Evolutionary conservation across 2,113 vertebrate genomes (phyloP).

Genomic region (Eulemur macaco): DNA sequence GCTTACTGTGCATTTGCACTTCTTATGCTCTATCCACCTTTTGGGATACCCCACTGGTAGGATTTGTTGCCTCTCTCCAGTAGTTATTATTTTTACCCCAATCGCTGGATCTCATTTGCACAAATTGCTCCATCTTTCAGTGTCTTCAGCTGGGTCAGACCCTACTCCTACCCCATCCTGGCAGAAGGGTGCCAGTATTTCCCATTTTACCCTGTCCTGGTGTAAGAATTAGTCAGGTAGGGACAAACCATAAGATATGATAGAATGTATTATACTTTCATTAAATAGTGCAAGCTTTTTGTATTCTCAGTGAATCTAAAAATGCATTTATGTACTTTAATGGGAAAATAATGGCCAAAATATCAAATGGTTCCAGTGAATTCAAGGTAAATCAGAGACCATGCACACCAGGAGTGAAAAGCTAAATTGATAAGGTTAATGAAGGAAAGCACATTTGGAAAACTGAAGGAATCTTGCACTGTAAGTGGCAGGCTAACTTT

Average conservation of each 20-base stretch:
- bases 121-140: background rate
- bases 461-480: background rate
- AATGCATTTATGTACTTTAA: background rate
- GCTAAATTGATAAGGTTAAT: background rate
- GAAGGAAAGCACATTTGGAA: constrained; percentile 9
- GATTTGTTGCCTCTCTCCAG: background rate
- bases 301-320: constrained; percentile 12
- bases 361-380: background rate
- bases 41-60: background rate
- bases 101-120: background rate
- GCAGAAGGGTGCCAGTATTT: background rate
- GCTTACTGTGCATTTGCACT: background rate
- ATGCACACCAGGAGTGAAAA: background rate
- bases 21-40: background rate
- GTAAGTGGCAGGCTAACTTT: background rate
- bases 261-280: background rate
- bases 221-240: background rate
- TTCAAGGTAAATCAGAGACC: background rate
- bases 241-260: background rate
- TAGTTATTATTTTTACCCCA: background rate
- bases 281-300: background rate
- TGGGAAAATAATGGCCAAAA: background rate
- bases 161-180: background rate
- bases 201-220: background rate
- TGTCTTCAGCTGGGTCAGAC: background rate